Percentiles rank a stretch among this genome's conserved stretches.
phyloP scores from a whole-genome alignment of 2,797 vertebrate species.

The Pseudomugil tenellus region DNA sequence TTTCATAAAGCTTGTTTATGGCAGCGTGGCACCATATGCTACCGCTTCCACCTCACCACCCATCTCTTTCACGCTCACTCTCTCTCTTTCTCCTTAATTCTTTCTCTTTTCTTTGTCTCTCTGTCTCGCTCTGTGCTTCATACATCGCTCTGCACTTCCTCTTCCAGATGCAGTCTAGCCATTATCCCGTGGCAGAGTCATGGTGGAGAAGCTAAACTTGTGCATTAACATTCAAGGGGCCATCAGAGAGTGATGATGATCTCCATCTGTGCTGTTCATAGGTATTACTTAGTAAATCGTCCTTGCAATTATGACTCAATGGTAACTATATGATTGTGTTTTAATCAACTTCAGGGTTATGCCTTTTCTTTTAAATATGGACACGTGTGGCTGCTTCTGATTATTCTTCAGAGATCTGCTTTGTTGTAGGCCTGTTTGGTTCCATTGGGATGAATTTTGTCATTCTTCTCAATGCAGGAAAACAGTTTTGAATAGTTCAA shows the following conservation, averaged over 20 bases:
- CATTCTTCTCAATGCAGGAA: background rate
- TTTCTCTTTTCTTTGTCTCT: slow-evolving; percentile 34
- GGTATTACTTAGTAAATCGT: slow-evolving; percentile 72
- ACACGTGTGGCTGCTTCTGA: slow-evolving; percentile 37
- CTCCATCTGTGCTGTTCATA: slow-evolving; percentile 70
- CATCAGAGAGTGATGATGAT: slow-evolving; percentile 69
- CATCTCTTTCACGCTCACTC: slow-evolving; percentile 31
- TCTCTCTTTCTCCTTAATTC: slow-evolving; percentile 42
- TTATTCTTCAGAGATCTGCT: slow-evolving; percentile 16
- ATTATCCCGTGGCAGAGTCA: slow-evolving; percentile 70
- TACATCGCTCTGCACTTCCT: slow-evolving; percentile 48
- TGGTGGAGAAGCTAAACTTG: slow-evolving; percentile 80
- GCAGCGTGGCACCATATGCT: slow-evolving; percentile 83
- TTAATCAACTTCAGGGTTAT: slow-evolving; percentile 50
- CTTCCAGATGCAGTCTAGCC: slow-evolving; percentile 70
- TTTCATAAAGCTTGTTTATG: slow-evolving; percentile 90
- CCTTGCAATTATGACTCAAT: slow-evolving; percentile 55
- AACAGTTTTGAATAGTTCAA: slow-evolving; percentile 50
- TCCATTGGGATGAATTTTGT: slow-evolving; percentile 4
- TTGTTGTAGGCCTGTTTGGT: background rate
- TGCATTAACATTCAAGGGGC: slow-evolving; percentile 79
- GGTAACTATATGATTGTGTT: slow-evolving; percentile 57
- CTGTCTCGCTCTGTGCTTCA: slow-evolving; percentile 37
- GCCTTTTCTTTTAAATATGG: slow-evolving; percentile 18
- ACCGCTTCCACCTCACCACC: slow-evolving; percentile 65